These are phyloP conservation scores for Cheilosia grossa DNA, from an alignment of 2,888 invertebrate genomes.

Conservation along the genomic window DNA sequence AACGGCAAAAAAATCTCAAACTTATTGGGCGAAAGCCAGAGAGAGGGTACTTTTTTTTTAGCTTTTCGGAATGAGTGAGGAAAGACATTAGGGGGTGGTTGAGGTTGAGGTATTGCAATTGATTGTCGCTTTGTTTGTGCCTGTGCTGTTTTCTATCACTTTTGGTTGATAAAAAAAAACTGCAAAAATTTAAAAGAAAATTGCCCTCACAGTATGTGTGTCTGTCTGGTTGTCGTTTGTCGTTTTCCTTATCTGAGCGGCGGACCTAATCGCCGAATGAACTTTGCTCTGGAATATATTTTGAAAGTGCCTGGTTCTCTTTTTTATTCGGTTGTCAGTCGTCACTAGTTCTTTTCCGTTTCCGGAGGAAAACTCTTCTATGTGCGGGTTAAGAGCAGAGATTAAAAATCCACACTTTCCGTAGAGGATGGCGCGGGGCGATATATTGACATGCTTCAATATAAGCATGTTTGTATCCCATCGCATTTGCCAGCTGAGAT, in stretches of 20 bases:
- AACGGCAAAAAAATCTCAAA: conserved; percentile 42
- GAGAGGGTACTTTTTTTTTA: conserved; percentile 19
- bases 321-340: conserved; percentile 26
- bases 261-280: conserved; percentile 59
- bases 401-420: conserved; percentile 56
- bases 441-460: conserved; percentile 18
- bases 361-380: conserved; percentile 13
- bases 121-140: conserved; percentile 55
- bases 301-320: conserved; percentile 15
- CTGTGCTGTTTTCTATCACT: conserved; percentile 39
- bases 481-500: neutral
- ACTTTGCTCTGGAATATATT: conserved; percentile 50
- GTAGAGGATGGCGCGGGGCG: neutral
- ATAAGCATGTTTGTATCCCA: neutral
- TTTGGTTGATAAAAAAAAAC: conserved; percentile 7
- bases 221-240: conserved; percentile 50
- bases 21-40: conserved; percentile 68
- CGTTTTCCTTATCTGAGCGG: conserved; percentile 53
- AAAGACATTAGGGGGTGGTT: conserved; percentile 18
- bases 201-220: conserved; percentile 31
- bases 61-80: conserved; percentile 27
- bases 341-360: conserved; percentile 27
- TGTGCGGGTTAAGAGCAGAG: conserved; percentile 3
- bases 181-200: neutral
- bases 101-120: conserved; percentile 44